phyloP scores from a whole-genome alignment of 2,888 invertebrate genomes.

The Coronaproctus castanopsis region DNA sequence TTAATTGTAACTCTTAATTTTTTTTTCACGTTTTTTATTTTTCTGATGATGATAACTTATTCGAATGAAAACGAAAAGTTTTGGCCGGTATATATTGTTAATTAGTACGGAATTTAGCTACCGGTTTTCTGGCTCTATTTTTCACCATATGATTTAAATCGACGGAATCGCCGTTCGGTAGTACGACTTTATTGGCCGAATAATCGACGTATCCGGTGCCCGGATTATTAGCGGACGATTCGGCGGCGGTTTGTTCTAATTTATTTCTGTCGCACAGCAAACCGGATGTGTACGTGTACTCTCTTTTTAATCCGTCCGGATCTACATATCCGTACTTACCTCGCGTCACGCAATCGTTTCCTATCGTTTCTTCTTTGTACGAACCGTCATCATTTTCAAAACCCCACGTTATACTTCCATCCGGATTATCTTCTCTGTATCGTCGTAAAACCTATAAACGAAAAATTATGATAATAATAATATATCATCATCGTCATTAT shows the following conservation, averaged over 20 bases:
- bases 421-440: conserved; percentile 57
- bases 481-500: background rate
- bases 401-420: conserved; percentile 70
- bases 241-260: conserved; percentile 19
- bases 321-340: conserved; percentile 70
- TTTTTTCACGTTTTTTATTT: too few species aligned
- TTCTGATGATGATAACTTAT: too few species aligned
- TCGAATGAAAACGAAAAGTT: too few species aligned
- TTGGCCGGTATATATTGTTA: too few species aligned
- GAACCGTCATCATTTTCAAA: conserved; percentile 74
- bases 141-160: conserved; percentile 49
- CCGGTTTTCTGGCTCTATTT: conserved; percentile 43
- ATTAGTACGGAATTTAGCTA: conserved; percentile 20
- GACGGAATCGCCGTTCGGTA: conserved; percentile 49
- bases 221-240: conserved; percentile 19
- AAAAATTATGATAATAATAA: background rate
- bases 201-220: conserved; percentile 49
- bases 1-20: too few species aligned
- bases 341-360: conserved; percentile 50
- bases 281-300: conserved; percentile 64
- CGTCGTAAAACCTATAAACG: conserved; percentile 26
- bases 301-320: conserved; percentile 59
- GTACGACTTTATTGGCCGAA: conserved; percentile 47
- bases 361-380: conserved; percentile 66
- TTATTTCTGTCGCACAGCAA: conserved; percentile 41